These are phyloP conservation scores for Chymomyza procnemis DNA, from an alignment of 2,888 invertebrate genomes.

Conservation along the genomic window DNA sequence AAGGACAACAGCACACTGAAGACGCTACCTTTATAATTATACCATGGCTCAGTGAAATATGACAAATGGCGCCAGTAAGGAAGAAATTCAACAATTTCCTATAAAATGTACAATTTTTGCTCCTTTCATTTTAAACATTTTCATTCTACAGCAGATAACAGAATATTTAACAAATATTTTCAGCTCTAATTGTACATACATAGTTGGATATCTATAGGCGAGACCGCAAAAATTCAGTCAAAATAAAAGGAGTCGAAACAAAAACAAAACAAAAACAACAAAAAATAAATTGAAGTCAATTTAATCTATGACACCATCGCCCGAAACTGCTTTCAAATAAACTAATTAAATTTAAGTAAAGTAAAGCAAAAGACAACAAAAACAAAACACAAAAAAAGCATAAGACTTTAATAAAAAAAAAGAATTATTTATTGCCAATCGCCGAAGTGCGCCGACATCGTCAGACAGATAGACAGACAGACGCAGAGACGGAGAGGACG, in stretches of 20 bases:
- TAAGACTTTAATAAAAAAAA: not conserved
- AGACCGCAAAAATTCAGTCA: slow-evolving; percentile 14
- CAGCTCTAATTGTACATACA: no score
- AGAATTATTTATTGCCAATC: slow-evolving; percentile 69
- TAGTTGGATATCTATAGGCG: no score
- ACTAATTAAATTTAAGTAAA: slow-evolving; percentile 69
- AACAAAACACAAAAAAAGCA: slow-evolving; percentile 16
- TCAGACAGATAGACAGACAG: not conserved
- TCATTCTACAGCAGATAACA: no score
- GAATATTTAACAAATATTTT: no score
- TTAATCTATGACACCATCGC: slow-evolving; percentile 73
- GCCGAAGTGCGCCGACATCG: slow-evolving; percentile 17
- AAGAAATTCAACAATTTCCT: no score
- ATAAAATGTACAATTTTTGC: no score
- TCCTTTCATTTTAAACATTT: no score
- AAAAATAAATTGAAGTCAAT: slow-evolving; percentile 51
- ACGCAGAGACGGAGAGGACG: not conserved
- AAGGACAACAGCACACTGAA: no score
- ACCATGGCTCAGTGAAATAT: no score
- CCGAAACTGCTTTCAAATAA: slow-evolving; percentile 71
- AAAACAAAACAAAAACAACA: slow-evolving; percentile 6
- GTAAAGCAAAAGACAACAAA: slow-evolving; percentile 15
- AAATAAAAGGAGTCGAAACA: not conserved
- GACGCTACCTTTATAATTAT: no score
- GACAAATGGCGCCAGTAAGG: no score